Evolutionary conservation across 92 coral and sea anemone genomes (phyloP).

Genomic region (Scolanthus callimorphus): DNA sequence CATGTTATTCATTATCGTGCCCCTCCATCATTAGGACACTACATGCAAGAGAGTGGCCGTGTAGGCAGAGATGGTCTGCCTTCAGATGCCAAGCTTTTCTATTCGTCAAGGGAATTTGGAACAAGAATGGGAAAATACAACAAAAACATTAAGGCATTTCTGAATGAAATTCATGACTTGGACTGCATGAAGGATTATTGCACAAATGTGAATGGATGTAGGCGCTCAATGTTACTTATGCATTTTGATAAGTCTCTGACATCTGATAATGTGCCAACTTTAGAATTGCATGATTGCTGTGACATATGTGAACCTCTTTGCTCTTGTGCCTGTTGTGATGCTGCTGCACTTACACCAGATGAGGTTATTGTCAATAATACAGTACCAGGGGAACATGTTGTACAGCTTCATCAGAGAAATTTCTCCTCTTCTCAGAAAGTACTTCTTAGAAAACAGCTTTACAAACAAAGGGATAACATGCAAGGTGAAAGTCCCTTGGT

Average conservation of each 20-base stretch:
- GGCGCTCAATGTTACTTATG: neutral
- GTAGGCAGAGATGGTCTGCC: slow-evolving; percentile 25
- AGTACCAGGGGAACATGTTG: neutral
- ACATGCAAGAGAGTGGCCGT: slow-evolving; percentile 28
- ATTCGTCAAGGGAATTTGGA: slow-evolving; percentile 23
- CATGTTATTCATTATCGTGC: slow-evolving; percentile 25
- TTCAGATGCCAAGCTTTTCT: slow-evolving; percentile 30
- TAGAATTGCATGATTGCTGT: slow-evolving; percentile 4
- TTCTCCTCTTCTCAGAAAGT: neutral
- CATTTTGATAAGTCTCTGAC: slow-evolving; percentile 2
- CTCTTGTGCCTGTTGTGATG: neutral
- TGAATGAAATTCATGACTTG: slow-evolving; percentile 9
- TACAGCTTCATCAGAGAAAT: neutral
- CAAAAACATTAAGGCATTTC: neutral
- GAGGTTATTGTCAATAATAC: neutral
- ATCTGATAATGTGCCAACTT: neutral
- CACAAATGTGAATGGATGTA: neutral
- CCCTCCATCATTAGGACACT: slow-evolving; percentile 11
- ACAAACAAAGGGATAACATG: neutral
- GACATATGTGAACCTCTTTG: neutral
- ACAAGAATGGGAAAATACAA: slow-evolving; percentile 7
- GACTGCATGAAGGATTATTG: slow-evolving; percentile 2
- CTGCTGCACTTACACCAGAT: neutral
- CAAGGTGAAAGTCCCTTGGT: neutral
- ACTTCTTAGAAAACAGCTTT: neutral